These are phyloP conservation scores for Parnassius smintheus DNA, from an alignment of 2,888 invertebrate species.

Conservation along the genomic window DNA sequence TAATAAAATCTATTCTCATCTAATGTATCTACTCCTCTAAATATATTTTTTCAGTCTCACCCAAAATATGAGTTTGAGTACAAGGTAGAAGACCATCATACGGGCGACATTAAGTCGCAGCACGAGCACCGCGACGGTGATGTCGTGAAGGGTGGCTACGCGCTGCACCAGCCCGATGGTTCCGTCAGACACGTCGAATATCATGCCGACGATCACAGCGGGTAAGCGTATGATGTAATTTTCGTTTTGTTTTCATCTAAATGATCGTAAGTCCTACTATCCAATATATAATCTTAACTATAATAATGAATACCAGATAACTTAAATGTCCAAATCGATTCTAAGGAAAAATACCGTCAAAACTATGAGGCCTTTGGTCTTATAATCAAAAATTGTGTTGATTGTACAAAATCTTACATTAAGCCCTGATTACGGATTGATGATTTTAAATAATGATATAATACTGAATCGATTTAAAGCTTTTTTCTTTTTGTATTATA, in stretches of 20 bases:
- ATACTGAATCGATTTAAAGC: background rate
- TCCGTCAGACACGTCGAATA: slow-evolving; percentile 43
- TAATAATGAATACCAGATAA: no score
- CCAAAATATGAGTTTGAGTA: slow-evolving; percentile 43
- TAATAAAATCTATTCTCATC: background rate
- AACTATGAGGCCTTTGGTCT: no score
- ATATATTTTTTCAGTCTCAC: slow-evolving; percentile 7
- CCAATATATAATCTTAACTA: no score
- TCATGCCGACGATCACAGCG: slow-evolving; percentile 46
- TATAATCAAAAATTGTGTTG: no score
- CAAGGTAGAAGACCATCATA: slow-evolving; percentile 47
- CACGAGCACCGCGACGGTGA: slow-evolving; percentile 47
- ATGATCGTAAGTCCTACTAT: no score
- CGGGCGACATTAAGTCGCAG: slow-evolving; percentile 46
- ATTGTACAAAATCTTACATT: no score
- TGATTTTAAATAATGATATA: no score
- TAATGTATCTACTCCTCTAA: background rate
- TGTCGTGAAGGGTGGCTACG: slow-evolving; percentile 43
- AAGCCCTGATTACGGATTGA: no score
- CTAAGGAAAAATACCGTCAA: no score
- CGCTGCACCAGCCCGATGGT: slow-evolving; percentile 44
- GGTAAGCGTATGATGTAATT: slow-evolving; percentile 38
- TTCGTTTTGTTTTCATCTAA: no score
- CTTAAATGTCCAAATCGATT: no score
- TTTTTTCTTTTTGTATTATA: slow-evolving; percentile 4